phyloP scores from a whole-genome alignment of 2,888 invertebrate species.

The Drosophila emarginata region DNA sequence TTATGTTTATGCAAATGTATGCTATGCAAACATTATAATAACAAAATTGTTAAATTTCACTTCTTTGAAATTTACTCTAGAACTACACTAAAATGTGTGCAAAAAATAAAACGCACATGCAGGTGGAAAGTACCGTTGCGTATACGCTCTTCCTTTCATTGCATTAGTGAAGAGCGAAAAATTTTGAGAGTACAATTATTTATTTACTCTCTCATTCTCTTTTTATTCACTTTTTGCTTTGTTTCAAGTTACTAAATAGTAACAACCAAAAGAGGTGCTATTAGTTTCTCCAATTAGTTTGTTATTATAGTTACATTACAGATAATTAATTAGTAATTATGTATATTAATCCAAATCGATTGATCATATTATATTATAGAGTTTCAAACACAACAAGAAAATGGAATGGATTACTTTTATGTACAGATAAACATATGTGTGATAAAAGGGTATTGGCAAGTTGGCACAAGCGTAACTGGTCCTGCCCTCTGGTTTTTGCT shows the following conservation, averaged over 20 bases:
- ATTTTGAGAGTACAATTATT: background rate
- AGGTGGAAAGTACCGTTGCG: too few species aligned
- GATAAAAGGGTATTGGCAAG: background rate
- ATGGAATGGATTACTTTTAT: too few species aligned
- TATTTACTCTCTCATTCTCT: constrained; percentile 27
- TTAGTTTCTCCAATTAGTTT: background rate
- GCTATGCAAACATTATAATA: background rate
- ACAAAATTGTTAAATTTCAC: too few species aligned
- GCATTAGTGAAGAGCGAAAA: background rate
- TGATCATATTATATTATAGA: too few species aligned
- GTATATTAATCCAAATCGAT: too few species aligned
- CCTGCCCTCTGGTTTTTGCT: constrained; percentile 18
- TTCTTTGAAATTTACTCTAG: too few species aligned
- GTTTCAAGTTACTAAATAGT: background rate
- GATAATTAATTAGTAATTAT: too few species aligned
- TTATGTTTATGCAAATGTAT: background rate
- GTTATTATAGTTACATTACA: too few species aligned
- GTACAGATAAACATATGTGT: too few species aligned
- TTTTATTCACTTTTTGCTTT: background rate
- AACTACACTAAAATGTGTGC: too few species aligned
- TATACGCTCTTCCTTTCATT: background rate
- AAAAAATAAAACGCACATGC: too few species aligned
- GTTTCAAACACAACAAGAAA: too few species aligned
- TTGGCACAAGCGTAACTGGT: background rate
- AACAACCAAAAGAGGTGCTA: background rate